A percentile compares a stretch with the other conserved stretches of the same genome.
These are phyloP conservation scores for Theropithecus gelada DNA, from an alignment of 2,113 vertebrate genomes.

Conservation along the genomic window DNA sequence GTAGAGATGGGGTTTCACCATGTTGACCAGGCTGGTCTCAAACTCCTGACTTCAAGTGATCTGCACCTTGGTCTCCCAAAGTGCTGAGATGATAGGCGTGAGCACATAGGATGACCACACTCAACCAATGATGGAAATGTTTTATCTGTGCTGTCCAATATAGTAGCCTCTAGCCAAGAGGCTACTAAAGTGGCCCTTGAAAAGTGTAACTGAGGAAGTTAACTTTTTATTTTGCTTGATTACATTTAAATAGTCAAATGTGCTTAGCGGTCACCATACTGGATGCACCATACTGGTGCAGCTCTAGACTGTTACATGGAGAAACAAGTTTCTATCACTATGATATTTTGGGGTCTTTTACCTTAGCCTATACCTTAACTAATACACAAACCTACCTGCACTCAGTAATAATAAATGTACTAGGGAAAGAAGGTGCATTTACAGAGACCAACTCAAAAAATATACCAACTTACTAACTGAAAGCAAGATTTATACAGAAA, in stretches of 20 bases:
- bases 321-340: not conserved
- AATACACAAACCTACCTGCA: not conserved
- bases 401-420: not conserved
- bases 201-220: not conserved
- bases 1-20: too few species aligned
- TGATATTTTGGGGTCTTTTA: not conserved
- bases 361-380: not conserved
- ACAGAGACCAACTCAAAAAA: not conserved
- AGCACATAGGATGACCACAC: too few species aligned
- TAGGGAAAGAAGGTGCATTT: not conserved
- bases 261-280: not conserved
- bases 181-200: not conserved
- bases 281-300: too few species aligned
- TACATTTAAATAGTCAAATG: not conserved
- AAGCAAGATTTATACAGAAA: not conserved
- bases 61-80: too few species aligned
- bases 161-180: not conserved
- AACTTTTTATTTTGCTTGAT: not conserved
- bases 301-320: not conserved
- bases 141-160: not conserved
- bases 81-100: too few species aligned
- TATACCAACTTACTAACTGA: not conserved
- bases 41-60: too few species aligned
- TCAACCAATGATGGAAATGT: too few species aligned
- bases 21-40: too few species aligned